phyloP scores from a whole-genome alignment of 2,113 vertebrate genomes.

The Melospiza georgiana region DNA sequence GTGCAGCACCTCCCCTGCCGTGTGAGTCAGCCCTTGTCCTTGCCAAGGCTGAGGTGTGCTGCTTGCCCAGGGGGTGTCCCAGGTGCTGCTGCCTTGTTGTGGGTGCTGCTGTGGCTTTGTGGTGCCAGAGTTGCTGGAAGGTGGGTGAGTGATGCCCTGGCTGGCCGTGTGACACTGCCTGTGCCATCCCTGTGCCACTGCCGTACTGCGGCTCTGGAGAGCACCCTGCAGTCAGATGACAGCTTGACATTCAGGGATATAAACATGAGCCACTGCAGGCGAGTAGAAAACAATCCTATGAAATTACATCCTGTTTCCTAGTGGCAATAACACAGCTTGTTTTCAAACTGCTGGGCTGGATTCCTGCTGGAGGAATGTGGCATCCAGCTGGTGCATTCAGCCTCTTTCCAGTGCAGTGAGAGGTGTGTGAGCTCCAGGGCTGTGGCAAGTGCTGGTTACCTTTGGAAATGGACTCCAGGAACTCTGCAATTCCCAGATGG shows the following conservation, averaged over 20 bases:
- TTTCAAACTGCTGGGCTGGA: constrained; percentile 28
- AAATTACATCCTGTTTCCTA: constrained; percentile 62
- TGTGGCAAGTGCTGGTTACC: not conserved
- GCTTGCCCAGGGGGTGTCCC: not conserved
- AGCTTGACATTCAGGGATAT: constrained; percentile 29
- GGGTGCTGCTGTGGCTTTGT: not conserved
- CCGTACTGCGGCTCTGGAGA: not conserved
- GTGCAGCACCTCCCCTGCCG: not conserved
- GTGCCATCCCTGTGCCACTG: not conserved
- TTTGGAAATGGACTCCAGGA: not conserved
- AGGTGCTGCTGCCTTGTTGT: not conserved
- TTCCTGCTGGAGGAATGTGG: not conserved
- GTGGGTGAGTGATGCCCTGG: constrained; percentile 4
- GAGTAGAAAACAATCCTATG: constrained; percentile 52
- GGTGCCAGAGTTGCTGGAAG: not conserved
- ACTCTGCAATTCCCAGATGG: not conserved
- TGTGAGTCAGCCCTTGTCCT: not conserved
- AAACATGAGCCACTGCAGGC: not conserved
- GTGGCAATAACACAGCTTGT: constrained; percentile 29
- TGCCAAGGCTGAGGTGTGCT: not conserved
- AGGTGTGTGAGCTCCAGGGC: not conserved
- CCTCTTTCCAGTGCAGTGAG: not conserved
- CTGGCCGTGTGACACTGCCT: not conserved
- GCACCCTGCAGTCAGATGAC: constrained; percentile 35
- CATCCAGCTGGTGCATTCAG: not conserved